Percentiles rank a stretch among this genome's conserved stretches.
These are phyloP conservation scores for Liolophura sinensis DNA, from an alignment of 1,140 invertebrate species.

Conservation along the genomic window DNA sequence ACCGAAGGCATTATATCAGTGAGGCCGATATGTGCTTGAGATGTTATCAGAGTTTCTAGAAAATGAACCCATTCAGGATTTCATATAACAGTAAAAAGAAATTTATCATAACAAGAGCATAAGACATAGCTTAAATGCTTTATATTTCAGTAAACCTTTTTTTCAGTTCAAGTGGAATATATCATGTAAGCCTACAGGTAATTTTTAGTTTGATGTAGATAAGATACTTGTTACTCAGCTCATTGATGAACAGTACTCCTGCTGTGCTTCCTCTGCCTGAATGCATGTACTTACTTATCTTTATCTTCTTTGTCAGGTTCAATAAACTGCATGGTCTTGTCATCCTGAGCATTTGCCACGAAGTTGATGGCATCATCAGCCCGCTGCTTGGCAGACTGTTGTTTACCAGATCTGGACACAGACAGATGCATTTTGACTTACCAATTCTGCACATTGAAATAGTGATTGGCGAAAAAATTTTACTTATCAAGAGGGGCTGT, in stretches of 20 bases:
- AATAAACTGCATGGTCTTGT: conserved; percentile 24
- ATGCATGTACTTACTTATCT: conserved; percentile 7
- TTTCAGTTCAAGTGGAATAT: conserved; percentile 1
- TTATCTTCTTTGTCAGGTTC: conserved; percentile 24
- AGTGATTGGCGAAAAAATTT: no score
- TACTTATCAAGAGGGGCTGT: no score
- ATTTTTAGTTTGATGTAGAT: not conserved
- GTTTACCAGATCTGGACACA: conserved; percentile 15
- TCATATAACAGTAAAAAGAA: no score
- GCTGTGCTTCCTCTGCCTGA: not conserved
- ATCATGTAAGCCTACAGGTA: not conserved
- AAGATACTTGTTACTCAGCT: not conserved
- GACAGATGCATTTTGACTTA: no score
- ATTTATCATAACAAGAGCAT: no score
- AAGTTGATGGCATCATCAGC: conserved; percentile 26
- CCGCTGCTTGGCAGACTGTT: conserved; percentile 18
- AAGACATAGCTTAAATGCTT: conserved; percentile 5
- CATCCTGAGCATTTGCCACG: conserved; percentile 25
- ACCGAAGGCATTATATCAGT: not conserved
- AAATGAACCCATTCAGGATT: no score
- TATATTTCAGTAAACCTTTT: conserved; percentile 4
- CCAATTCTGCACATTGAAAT: no score
- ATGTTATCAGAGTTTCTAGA: not conserved
- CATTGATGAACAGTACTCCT: not conserved
- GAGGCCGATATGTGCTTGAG: not conserved